phyloP scores from a whole-genome alignment of 2,113 vertebrate genomes.

The Limanda limanda region DNA sequence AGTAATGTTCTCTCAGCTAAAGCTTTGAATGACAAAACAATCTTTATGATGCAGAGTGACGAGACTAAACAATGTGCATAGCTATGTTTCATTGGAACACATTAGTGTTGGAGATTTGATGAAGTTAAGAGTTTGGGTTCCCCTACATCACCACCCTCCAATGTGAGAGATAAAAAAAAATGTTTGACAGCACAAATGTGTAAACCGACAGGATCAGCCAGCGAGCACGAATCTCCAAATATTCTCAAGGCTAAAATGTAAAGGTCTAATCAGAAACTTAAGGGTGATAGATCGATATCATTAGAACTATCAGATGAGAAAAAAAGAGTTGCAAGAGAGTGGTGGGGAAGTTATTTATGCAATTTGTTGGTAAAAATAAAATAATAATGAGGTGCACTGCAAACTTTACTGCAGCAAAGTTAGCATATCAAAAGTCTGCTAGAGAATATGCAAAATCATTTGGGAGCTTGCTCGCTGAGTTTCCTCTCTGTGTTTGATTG shows the following conservation, averaged over 20 bases:
- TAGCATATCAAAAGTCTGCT: background rate
- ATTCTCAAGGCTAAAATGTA: too few relatives aligned
- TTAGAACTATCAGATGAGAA: background rate
- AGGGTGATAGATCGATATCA: background rate
- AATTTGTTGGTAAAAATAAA: background rate
- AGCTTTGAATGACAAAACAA: background rate
- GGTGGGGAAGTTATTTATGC: too few relatives aligned
- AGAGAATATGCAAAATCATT: too few relatives aligned
- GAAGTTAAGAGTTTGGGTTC: background rate
- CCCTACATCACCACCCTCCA: background rate
- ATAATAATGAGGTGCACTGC: too few relatives aligned
- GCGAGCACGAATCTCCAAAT: background rate
- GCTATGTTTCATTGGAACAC: background rate
- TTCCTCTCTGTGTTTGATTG: too few relatives aligned
- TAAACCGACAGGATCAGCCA: background rate
- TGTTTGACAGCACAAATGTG: background rate
- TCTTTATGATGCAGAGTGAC: background rate
- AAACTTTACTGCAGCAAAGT: background rate
- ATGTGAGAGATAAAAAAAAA: background rate
- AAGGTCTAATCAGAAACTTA: too few relatives aligned
- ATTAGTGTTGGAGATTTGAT: background rate
- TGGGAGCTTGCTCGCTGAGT: too few relatives aligned
- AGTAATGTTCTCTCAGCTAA: slow-evolving; percentile 19
- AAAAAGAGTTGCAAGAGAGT: background rate
- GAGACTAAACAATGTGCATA: background rate